A percentile compares a stretch with the other conserved stretches of the same genome.
Conservation (phyloP, 2,888 invertebrate species). For the Petrolisthes manimaculis region DNA sequence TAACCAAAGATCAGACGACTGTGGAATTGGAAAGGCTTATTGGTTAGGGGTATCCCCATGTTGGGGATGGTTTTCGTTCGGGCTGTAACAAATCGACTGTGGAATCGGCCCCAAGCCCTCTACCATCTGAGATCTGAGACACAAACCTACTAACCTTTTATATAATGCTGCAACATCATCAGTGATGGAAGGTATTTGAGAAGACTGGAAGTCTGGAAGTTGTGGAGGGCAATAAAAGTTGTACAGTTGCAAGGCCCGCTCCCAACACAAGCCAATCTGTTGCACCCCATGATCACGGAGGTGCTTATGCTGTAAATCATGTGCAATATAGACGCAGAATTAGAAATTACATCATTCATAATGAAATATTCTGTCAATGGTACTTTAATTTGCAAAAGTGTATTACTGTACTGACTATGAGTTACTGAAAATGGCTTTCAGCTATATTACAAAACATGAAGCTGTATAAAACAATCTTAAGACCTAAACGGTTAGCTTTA, state of each 20-base stretch:
- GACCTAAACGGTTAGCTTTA: too few relatives aligned
- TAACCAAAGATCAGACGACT: too few relatives aligned
- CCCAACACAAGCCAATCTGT: conserved; percentile 80
- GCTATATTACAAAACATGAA: too few relatives aligned
- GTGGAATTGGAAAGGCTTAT: too few relatives aligned
- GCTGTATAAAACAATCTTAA: too few relatives aligned
- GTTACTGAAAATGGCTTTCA: too few relatives aligned
- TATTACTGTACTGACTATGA: too few relatives aligned
- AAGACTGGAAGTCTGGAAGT: conserved; percentile 73
- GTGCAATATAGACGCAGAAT: not conserved
- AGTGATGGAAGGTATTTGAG: conserved; percentile 82
- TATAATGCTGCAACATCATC: conserved; percentile 83
- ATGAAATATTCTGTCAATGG: not conserved
- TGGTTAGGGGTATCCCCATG: too few relatives aligned
- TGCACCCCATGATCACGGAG: conserved; percentile 83
- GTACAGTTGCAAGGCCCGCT: conserved; percentile 79
- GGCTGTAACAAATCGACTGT: too few relatives aligned
- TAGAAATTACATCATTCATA: not conserved
- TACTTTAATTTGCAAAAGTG: too few relatives aligned
- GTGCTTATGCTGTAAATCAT: conserved; percentile 72
- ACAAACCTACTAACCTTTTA: conserved; percentile 70
- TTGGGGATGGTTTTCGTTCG: too few relatives aligned
- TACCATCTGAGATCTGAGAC: not conserved
- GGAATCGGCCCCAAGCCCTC: too few relatives aligned
- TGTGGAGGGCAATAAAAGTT: conserved; percentile 66